Evolutionary conservation across 1,140 invertebrate genomes (phyloP).

Genomic region (Popillia japonica): DNA sequence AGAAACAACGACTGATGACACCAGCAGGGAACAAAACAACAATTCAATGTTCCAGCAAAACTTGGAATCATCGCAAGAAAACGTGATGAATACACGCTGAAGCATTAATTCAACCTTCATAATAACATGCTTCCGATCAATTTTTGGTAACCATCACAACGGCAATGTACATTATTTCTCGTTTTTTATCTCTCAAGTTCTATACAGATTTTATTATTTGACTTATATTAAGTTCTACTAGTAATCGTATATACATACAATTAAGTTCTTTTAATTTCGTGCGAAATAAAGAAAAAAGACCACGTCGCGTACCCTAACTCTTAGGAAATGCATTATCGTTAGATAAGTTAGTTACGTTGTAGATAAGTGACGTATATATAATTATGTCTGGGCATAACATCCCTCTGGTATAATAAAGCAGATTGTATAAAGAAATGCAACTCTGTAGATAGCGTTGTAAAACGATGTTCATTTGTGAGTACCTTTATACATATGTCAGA

Average conservation of each 20-base stretch:
- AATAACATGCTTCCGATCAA: not conserved
- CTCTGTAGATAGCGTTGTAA: conserved; percentile 8
- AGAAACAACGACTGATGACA: conserved; percentile 49
- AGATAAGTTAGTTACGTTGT: conserved; percentile 22
- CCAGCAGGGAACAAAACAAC: conserved; percentile 55
- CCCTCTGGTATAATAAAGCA: conserved; percentile 3
- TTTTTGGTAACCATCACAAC: conserved; percentile 1
- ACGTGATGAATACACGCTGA: conserved; percentile 51
- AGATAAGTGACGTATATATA: conserved; percentile 7
- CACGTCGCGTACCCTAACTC: not conserved
- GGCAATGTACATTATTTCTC: conserved; percentile 4
- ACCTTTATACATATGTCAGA: conserved; percentile 5
- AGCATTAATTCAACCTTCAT: not conserved
- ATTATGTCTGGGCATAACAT: not conserved
- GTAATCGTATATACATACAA: not conserved
- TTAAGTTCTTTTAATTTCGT: not conserved
- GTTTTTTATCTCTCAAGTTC: conserved; percentile 22
- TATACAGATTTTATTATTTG: conserved; percentile 10
- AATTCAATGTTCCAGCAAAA: conserved; percentile 59
- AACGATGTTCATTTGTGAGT: not conserved
- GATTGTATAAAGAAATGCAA: not conserved
- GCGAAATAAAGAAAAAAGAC: not conserved
- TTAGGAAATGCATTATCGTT: conserved; percentile 7
- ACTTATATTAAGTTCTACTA: conserved; percentile 38
- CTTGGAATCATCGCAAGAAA: conserved; percentile 54